Evolutionary conservation across 2,888 invertebrate species (phyloP), one percentile per base, ranked within the genome.

Genomic region (Xylocampa areola): DNA sequence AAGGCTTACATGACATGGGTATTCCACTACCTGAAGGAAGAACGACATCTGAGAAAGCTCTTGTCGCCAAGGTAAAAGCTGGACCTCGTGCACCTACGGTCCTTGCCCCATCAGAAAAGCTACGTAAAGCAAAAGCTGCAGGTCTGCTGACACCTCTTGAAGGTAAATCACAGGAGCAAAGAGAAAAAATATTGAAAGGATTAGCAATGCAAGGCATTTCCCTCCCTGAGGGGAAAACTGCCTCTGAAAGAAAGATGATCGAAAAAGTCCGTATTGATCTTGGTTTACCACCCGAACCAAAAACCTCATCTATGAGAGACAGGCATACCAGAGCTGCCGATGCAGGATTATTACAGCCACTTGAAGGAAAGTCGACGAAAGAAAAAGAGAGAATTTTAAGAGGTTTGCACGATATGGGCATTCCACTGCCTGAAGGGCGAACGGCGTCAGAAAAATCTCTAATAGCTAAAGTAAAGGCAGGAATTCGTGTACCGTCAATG

Each of bases 111-210:
- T 48, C 54, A 17, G 48, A 52, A 30, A 57, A 52, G 35, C 1
- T 48, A 7, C 27, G 55, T 7, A 73, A 71, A 60, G 74, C 77
- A 0, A 77, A 77, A 60, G 72, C 69, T 1, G 78, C 70, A 10
- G 79, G 77, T 4, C 4, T 59, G 0, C 2, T 59, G 0, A 59
- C 59, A 1, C 83, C 83, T 0, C 50, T 82, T 35, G 76, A 77
- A 66, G 83, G 81, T 0, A 79, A 79, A 70, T 43, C 77, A 0
- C 19, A 55, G 4, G 48, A 50, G 1, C 61, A 81, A 52, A 81
- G 82, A 63, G 77, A 79, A 63, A 75, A 74, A 41, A 75, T 84
- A 10, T 14, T 82, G 0, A 69, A 32, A 54, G 73, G 61, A 4
- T 54, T 75, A 47, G 72, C 73, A 2, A 68, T 67, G 30, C 29